These are phyloP conservation scores for Tenthredo mesomela DNA, from an alignment of 2,888 invertebrate genomes.

Conservation along the genomic window DNA sequence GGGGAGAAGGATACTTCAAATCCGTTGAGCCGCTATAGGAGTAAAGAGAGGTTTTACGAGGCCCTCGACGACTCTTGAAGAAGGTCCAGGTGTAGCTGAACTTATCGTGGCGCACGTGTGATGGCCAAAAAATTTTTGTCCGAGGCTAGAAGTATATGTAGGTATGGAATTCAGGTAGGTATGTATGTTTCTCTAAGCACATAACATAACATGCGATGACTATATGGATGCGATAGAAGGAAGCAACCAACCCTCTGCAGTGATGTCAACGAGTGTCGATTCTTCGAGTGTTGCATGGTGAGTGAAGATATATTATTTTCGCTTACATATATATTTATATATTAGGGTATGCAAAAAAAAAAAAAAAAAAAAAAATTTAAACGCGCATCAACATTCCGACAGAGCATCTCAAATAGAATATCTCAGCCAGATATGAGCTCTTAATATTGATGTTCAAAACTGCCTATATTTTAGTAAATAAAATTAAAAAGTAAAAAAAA, in stretches of 20 bases:
- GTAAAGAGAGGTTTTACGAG: constrained; percentile 70
- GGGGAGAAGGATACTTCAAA: constrained; percentile 15
- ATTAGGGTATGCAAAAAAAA: too few relatives aligned
- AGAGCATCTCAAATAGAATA: too few relatives aligned
- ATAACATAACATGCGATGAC: neutral
- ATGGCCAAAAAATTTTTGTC: constrained; percentile 17
- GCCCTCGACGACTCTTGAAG: constrained; percentile 67
- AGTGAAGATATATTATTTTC: neutral
- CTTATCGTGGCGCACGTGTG: constrained; percentile 15
- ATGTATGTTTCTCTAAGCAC: neutral
- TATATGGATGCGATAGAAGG: neutral
- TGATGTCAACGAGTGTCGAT: constrained; percentile 5
- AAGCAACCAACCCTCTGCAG: neutral
- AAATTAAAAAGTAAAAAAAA: too few relatives aligned
- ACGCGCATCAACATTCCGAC: too few relatives aligned
- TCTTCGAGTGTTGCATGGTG: neutral
- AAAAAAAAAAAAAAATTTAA: too few relatives aligned
- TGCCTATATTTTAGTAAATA: too few relatives aligned
- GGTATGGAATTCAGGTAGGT: neutral
- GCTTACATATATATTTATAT: too few relatives aligned
- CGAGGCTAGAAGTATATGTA: neutral
- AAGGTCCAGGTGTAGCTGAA: constrained; percentile 72
- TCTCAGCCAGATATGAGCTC: too few relatives aligned
- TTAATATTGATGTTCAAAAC: too few relatives aligned
- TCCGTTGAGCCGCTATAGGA: constrained; percentile 59